Evolutionary conservation across 2,888 invertebrate species (phyloP).

Genomic region (Hypolimnas misippus): DNA sequence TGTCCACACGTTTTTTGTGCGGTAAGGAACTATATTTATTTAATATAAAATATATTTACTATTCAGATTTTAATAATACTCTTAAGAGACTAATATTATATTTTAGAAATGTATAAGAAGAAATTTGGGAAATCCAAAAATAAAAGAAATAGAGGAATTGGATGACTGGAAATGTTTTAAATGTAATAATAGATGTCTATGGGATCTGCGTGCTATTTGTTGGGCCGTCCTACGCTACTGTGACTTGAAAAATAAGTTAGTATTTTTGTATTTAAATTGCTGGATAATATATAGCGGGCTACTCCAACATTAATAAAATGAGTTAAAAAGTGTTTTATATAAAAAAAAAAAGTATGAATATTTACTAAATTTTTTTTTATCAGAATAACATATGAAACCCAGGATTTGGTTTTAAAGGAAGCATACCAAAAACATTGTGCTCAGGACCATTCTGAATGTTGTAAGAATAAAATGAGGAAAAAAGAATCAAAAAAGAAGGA

Average conservation of each 20-base stretch:
- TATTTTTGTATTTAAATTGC: not conserved
- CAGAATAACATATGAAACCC: conserved; percentile 72
- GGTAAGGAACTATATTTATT: conserved; percentile 59
- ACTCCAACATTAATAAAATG: too few species aligned
- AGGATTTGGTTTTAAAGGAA: conserved; percentile 68
- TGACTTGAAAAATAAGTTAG: conserved; percentile 84
- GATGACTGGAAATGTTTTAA: conserved; percentile 93
- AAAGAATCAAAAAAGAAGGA: conserved; percentile 58
- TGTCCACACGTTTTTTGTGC: conserved; percentile 90
- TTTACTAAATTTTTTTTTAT: conserved; percentile 1
- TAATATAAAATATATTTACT: not conserved
- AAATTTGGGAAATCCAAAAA: conserved; percentile 87
- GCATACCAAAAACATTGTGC: conserved; percentile 64
- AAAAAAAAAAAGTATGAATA: not conserved
- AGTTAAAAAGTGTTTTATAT: too few species aligned
- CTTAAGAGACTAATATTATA: conserved; percentile 2
- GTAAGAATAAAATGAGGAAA: conserved; percentile 61
- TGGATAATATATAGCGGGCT: too few species aligned
- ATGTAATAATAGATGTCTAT: conserved; percentile 87
- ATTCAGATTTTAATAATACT: not conserved
- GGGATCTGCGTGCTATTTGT: conserved; percentile 87
- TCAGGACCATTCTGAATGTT: conserved; percentile 69
- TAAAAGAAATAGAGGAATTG: conserved; percentile 88
- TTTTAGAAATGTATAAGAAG: conserved; percentile 88
- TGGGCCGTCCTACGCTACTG: conserved; percentile 89